Percentiles rank a stretch among this genome's conserved stretches.
phyloP scores from a whole-genome alignment of 2,888 invertebrate species.

The Caenorhabditis doughertyi region DNA sequence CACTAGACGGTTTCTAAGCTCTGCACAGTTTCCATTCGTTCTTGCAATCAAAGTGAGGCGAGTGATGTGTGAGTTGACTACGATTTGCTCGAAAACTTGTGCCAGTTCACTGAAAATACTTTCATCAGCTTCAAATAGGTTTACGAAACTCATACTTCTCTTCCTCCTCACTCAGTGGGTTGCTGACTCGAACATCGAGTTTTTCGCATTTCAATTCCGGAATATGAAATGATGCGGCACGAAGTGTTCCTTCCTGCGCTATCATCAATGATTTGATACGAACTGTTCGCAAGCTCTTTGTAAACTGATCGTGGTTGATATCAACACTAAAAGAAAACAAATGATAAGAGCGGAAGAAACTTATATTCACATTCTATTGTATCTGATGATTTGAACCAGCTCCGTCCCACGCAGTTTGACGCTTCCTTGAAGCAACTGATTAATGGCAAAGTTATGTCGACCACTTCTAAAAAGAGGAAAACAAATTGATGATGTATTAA shows the following conservation, averaged over 20 bases:
- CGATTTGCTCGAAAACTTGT: slow-evolving; percentile 19
- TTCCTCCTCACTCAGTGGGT: neutral
- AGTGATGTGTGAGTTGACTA: slow-evolving; percentile 3
- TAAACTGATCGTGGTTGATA: slow-evolving; percentile 36
- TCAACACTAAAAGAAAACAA: slow-evolving; percentile 2
- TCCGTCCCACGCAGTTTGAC: neutral
- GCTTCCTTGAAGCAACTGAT: neutral
- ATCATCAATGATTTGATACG: neutral
- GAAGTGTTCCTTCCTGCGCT: slow-evolving; percentile 5
- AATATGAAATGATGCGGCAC: slow-evolving; percentile 31
- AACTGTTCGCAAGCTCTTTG: slow-evolving; percentile 1
- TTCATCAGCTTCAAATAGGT: neutral
- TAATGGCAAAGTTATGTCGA: neutral
- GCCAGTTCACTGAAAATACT: slow-evolving; percentile 26
- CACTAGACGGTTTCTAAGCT: neutral
- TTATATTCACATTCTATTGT: neutral
- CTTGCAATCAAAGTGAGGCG: slow-evolving; percentile 14
- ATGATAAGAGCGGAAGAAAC: neutral
- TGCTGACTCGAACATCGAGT: slow-evolving; percentile 5
- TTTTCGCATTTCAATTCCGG: slow-evolving; percentile 7
- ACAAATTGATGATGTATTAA: neutral
- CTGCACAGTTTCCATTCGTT: neutral
- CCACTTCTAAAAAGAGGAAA: slow-evolving; percentile 9
- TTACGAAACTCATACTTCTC: slow-evolving; percentile 6
- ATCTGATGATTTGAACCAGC: neutral